These are phyloP conservation scores for Xylocopa sonorina DNA, from an alignment of 1,140 invertebrate species.

Conservation along the genomic window DNA sequence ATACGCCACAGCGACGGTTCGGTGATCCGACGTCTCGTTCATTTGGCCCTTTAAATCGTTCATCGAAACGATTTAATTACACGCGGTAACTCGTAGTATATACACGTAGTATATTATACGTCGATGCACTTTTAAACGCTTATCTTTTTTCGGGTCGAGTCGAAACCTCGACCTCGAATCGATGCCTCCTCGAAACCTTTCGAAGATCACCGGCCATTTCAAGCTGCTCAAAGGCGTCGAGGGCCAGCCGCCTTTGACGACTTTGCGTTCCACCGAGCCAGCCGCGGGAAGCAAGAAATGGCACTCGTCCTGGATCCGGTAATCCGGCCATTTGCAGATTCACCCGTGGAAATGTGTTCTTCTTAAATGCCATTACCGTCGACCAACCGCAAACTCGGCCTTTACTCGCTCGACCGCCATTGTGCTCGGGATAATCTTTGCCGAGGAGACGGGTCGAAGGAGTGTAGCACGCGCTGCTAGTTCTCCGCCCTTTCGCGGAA, in stretches of 20 bases:
- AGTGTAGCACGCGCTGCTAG: slow-evolving; percentile 29
- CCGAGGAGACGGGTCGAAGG: slow-evolving; percentile 13
- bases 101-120: too few species aligned
- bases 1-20: not conserved
- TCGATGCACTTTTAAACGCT: too few species aligned
- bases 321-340: slow-evolving; percentile 63
- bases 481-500: slow-evolving; percentile 34
- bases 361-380: slow-evolving; percentile 63
- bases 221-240: slow-evolving; percentile 1
- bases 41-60: too few species aligned
- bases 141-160: too few species aligned
- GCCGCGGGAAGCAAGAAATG: slow-evolving; percentile 18
- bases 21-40: not conserved
- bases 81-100: too few species aligned
- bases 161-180: too few species aligned
- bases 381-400: not conserved
- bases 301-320: slow-evolving; percentile 50
- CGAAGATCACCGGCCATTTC: slow-evolving; percentile 11
- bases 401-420: slow-evolving; percentile 3
- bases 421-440: slow-evolving; percentile 58
- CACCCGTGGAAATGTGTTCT: slow-evolving; percentile 57
- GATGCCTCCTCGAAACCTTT: not conserved
- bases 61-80: too few species aligned
- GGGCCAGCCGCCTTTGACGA: slow-evolving; percentile 52
- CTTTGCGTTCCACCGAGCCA: slow-evolving; percentile 25